Base-by-base conservation (phyloP, 2,888 invertebrate species). In the Venusia cambrica region DNA sequence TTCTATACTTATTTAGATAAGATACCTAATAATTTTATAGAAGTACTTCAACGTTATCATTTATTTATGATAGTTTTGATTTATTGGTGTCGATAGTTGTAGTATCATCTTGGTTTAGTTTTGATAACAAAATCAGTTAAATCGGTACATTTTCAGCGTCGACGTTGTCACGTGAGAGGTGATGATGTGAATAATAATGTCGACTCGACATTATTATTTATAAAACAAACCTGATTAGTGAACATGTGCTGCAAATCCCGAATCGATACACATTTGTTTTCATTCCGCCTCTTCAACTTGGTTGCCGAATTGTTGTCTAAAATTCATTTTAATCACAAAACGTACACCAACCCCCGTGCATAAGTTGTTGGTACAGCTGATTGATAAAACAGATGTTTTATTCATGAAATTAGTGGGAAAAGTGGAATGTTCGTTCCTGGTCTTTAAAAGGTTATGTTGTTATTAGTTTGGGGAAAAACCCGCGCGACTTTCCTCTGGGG, bases 251-350 rank as follows among this genome's bases (percentile, higher is more conserved):
- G 64, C 62, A 62, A 63, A 59, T 67, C 58, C 61, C 56, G 49
- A 78, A 81, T 81, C 81, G 57, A 78, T 79, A 74, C 70, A 75
- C 73, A 65, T 77, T 75, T 77, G 76, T 77, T 78, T 79, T 81
- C 69, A 61, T 72, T 66, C 56, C 47, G 40, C 48, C 58, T 50
- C 51, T 54, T 51, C 57, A 54, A 42, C 61, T 51, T 45, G 45
- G 48, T 57, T 58, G 54, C 50, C 50, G 49, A 66, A 61, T 48
- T 54, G 35, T 48, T 53, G 42, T 36, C 29, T 3, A 34, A 40
- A 37, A 26, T 16, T 26, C 27, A 41, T 36, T 26, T 34, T 30
- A 22, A 31, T 25, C 34, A 24, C 27, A 24, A 6, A 30, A 26
- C 16, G 28, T 28, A 31, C 20, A 8, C 4, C 19, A 30, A 5